These are phyloP conservation scores for Datnioides undecimradiatus DNA, from an alignment of 2,113 vertebrate species.

Conservation along the genomic window DNA sequence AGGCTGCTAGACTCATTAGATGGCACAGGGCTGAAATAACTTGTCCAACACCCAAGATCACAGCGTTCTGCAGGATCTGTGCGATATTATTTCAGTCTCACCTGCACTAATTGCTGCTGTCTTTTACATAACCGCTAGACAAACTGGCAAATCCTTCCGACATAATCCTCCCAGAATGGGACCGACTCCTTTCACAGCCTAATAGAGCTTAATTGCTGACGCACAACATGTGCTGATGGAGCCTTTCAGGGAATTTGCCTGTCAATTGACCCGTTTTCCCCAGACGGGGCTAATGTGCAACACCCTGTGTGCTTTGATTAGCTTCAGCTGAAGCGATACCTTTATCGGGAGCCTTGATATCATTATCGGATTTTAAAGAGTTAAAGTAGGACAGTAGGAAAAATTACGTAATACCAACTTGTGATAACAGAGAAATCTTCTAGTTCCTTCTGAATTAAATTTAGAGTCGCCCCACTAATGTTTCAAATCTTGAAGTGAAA, in stretches of 20 bases:
- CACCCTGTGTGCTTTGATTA: not conserved
- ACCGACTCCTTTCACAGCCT: conserved; percentile 18
- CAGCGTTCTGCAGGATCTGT: not conserved
- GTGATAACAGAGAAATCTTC: not conserved
- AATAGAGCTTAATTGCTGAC: conserved; percentile 60
- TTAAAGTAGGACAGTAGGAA: not conserved
- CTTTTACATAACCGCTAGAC: conserved; percentile 60
- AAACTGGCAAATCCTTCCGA: conserved; percentile 27
- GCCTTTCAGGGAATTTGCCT: conserved; percentile 1
- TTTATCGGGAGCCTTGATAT: not conserved
- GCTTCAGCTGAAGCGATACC: not conserved
- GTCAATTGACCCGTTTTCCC: conserved; percentile 6
- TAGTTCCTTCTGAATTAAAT: rapidly evolving
- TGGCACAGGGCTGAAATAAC: not conserved
- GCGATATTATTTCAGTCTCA: not conserved
- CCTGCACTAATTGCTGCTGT: conserved; percentile 8
- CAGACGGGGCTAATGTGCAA: not conserved
- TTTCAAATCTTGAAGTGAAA: not conserved
- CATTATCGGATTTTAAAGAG: not conserved
- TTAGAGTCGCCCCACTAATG: not conserved
- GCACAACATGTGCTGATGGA: not conserved
- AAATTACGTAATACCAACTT: not conserved
- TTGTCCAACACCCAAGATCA: not conserved
- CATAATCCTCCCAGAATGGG: conserved; percentile 48
- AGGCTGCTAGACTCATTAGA: conserved; percentile 10